A percentile compares a stretch with the other conserved stretches of the same genome.
These are phyloP conservation scores for Metaphire vulgaris DNA, from an alignment of 1,140 invertebrate genomes.

Conservation along the genomic window DNA sequence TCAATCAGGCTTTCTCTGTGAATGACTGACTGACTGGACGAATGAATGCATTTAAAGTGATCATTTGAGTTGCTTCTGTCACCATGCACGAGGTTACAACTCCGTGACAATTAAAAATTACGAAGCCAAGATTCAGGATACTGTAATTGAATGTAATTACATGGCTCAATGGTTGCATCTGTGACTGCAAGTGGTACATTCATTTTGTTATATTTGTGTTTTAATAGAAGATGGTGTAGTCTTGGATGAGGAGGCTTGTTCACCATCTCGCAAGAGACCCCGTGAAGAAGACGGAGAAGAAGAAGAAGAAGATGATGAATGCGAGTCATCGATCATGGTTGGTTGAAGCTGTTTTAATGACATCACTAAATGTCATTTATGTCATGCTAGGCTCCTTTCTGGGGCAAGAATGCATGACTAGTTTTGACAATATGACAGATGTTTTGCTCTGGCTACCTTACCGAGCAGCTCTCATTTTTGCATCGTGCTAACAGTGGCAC, in stretches of 20 bases:
- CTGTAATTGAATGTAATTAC: not conserved
- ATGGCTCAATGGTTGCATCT: not conserved
- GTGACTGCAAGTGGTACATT: not conserved
- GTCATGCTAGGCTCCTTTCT: not conserved
- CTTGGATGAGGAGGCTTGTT: not conserved
- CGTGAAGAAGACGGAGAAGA: not conserved
- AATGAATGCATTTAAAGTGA: too few species aligned
- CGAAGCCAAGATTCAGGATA: not conserved
- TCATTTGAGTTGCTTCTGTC: too few species aligned
- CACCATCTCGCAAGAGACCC: not conserved
- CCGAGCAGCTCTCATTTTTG: not conserved
- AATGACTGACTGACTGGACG: too few species aligned
- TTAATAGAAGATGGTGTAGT: not conserved
- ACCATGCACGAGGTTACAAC: not conserved
- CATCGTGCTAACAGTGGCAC: too few species aligned
- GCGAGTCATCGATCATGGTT: not conserved
- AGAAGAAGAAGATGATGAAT: not conserved
- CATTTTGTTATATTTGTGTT: not conserved
- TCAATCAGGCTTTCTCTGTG: too few species aligned
- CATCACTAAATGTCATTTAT: not conserved
- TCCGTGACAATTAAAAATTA: not conserved
- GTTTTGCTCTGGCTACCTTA: not conserved
- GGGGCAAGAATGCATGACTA: not conserved
- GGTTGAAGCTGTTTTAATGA: not conserved
- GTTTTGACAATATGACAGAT: not conserved